Evolutionary conservation across 2,888 invertebrate species (phyloP).

Genomic region (Taphrorychus bicolor): DNA sequence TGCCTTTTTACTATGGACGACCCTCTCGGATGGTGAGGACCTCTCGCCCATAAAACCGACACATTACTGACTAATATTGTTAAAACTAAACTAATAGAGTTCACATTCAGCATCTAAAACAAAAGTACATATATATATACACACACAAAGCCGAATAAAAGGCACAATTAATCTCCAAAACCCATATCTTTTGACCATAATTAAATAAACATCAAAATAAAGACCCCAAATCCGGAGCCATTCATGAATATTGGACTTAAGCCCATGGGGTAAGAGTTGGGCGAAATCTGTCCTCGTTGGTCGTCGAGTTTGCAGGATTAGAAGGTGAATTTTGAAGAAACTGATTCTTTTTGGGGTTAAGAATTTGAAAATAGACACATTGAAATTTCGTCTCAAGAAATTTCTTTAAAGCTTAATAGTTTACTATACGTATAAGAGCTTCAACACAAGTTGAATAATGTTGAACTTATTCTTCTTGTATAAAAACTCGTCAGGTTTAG

Average conservation of each 20-base stretch:
- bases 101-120: not conserved
- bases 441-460: too few species aligned
- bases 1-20: constrained; percentile 60
- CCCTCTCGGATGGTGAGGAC: constrained; percentile 72
- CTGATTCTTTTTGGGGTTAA: constrained; percentile 15
- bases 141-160: constrained; percentile 14
- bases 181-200: constrained; percentile 38
- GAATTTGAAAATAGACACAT: not conserved
- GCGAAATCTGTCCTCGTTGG: constrained; percentile 15
- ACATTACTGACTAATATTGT: constrained; percentile 9
- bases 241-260: constrained; percentile 39
- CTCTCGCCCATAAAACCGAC: constrained; percentile 53
- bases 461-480: too few species aligned
- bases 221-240: constrained; percentile 35
- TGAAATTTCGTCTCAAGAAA: not conserved
- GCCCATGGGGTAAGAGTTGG: constrained; percentile 18
- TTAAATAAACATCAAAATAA: constrained; percentile 43
- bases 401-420: not conserved
- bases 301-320: constrained; percentile 23
- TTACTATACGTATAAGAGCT: too few species aligned
- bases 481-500: not conserved
- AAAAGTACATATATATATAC: not conserved
- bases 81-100: constrained; percentile 10
- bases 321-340: constrained; percentile 35
- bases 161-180: constrained; percentile 35